These are phyloP conservation scores for Engraulis encrasicolus DNA, from an alignment of 2,113 vertebrate genomes.

Conservation along the genomic window DNA sequence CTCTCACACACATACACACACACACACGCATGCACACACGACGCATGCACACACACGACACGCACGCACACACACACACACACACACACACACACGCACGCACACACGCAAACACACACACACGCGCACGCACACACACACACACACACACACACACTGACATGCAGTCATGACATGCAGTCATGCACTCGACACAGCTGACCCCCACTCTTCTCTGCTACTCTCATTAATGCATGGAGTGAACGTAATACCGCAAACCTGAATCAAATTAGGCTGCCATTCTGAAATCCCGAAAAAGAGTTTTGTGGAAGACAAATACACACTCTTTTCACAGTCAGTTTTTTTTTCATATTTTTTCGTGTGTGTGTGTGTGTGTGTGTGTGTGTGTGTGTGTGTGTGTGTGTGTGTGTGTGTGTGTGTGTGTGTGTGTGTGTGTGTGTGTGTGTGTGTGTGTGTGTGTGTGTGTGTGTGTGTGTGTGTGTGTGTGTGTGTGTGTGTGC, in stretches of 20 bases:
- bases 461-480: too few species aligned
- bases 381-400: too few species aligned
- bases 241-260: constrained; percentile 20
- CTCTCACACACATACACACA: neutral
- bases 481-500: too few species aligned
- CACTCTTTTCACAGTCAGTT: neutral
- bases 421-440: too few species aligned
- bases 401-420: too few species aligned
- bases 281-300: neutral
- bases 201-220: neutral
- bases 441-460: too few species aligned
- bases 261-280: constrained; percentile 25
- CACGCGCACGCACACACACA: neutral
- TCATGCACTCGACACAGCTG: neutral
- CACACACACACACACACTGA: neutral
- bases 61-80: neutral
- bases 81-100: neutral
- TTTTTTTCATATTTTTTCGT: too few species aligned
- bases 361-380: too few species aligned
- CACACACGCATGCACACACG: neutral
- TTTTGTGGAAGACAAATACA: constrained; percentile 13
- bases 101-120: neutral
- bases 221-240: constrained; percentile 27
- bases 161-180: too few species aligned
- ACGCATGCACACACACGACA: neutral